Base-by-base conservation (phyloP, 2,797 vertebrate genomes). In the Spinibarbus caldwelli region DNA sequence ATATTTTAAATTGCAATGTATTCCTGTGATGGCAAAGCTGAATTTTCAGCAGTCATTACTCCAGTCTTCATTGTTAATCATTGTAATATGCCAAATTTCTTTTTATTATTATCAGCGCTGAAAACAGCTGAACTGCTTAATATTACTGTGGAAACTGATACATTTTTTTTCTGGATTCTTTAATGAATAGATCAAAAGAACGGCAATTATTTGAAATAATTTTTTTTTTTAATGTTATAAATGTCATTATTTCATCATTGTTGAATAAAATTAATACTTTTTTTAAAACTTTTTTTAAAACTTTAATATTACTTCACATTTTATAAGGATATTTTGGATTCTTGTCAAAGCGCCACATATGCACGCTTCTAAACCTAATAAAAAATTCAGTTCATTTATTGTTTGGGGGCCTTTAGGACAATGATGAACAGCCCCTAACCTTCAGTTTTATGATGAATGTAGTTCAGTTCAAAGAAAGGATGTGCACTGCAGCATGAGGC, bases 401-500 rank as follows among this genome's bases (percentile, higher is more conserved):
- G 82, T 83, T 19, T 52, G 34, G 34, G 10, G 34, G 2, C 3
- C 29, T 83, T 83, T 2, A 34, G 21, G 26, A 73, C 21, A 45
- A 83, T 26, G 70, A 75, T 83, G 17, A 70, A 81, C 64, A 70
- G 66, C 47, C 47, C n/a, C 3, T 7, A 67, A 45, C 29, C 34
- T 70, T 62, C 14, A 72, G 47, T 36, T 38, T 77, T 29, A 10
- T 43, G 29, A 72, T 19, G 31, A 8, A 21, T 38, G 66, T n/a
- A 64, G 26, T 49, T 54, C 29, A 64, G n/a, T 41, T 43, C 3
- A 62, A 45, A 62, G 17, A n/a, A 26, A 29, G 31, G n/a, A 4
- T 31, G 64, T 54, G 15, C 47, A 47, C 6, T 67, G 66, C 75
- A 80, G 85, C 54, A 36, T 70, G 34, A 89, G 36, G 21, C 83